Evolutionary conservation across 2,113 vertebrate species (phyloP).

Genomic region (Nematolebias whitei): DNA sequence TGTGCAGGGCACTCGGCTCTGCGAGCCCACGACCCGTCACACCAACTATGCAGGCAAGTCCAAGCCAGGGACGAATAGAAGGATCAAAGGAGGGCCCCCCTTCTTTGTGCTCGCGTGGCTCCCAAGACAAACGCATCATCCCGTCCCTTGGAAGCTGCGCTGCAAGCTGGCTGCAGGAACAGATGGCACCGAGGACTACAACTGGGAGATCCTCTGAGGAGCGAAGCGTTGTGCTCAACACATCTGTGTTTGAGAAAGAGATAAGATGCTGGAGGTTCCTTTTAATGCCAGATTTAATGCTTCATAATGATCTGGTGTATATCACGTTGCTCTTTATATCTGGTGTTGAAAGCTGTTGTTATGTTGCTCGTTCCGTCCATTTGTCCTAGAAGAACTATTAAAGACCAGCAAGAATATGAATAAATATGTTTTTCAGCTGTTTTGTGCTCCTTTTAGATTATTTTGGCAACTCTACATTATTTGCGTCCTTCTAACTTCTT

Average conservation of each 20-base stretch:
- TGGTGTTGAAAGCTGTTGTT: background rate
- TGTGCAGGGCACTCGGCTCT: constrained; percentile 39
- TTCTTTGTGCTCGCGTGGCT: constrained; percentile 72
- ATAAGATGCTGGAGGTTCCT: constrained; percentile 6
- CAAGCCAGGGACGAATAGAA: constrained; percentile 50
- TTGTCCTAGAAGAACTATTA: too few relatives aligned
- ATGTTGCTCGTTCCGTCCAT: too few relatives aligned
- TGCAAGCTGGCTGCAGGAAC: constrained; percentile 45
- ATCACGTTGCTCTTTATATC: background rate
- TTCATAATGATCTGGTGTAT: background rate
- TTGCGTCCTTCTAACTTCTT: too few relatives aligned
- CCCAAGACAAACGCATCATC: constrained; percentile 74
- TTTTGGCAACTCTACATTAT: too few relatives aligned
- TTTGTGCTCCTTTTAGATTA: too few relatives aligned
- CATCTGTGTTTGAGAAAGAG: constrained; percentile 24
- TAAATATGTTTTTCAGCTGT: too few relatives aligned
- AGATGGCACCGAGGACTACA: constrained; percentile 63
- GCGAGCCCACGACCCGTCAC: constrained; percentile 21
- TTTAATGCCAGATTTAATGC: constrained; percentile 7
- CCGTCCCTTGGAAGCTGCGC: constrained; percentile 46
- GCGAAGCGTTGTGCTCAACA: constrained; percentile 7
- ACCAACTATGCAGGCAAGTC: constrained; percentile 43
- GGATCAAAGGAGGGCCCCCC: constrained; percentile 70
- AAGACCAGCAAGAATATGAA: too few relatives aligned
- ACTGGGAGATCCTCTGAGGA: constrained; percentile 37